Evolutionary conservation across 2,797 vertebrate genomes (phyloP), one percentile per base, ranked within the genome.

Genomic region (Cuculus canorus): DNA sequence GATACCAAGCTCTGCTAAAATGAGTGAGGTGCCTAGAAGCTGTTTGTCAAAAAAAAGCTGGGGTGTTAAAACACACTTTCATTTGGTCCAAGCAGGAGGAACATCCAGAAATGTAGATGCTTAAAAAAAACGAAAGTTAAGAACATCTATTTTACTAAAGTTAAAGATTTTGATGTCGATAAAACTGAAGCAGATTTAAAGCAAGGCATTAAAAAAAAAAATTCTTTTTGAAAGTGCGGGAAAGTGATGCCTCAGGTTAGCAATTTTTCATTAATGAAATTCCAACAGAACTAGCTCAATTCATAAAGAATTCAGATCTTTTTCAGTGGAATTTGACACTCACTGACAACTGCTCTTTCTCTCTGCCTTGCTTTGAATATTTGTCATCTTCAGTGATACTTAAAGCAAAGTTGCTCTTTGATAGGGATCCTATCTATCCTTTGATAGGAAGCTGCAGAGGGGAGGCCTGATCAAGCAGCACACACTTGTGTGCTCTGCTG

Each of bases 181-280:
- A 82, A 82, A 90, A 80, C 4, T 17, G 25, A 88, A 90, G 21
- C 10, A 76, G 39, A 39, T 68, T 69, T 72, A 35, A 93, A 93
- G 66, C 4, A 3, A 82, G 25, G 13, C 88, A 66, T 43, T 79
- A 23, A 84, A 86, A 23, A 84, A 84, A 94, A 82, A 52, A 82
- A 47, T n/a, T 91, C 69, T 48, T 81, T 91, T 48, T 61, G 7
- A 59, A 88, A 72, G 13, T 8, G 19, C 61, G 27, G 19, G 47
- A 59, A 82, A 84, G 33, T 7, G 1, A 57, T 79, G 41, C 50
- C 50, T 78, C 21, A 25, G 43, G n/a, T 89, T 73, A 70, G 39
- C 22, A 70, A 43, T 60, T 85, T 88, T 86, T 91, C 63, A 59
- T 72, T 76, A 69, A 75, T 18, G 13, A 43, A n/a, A 57, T 76